phyloP scores from a whole-genome alignment of 1,140 invertebrate genomes.

The Tribolium madens region DNA sequence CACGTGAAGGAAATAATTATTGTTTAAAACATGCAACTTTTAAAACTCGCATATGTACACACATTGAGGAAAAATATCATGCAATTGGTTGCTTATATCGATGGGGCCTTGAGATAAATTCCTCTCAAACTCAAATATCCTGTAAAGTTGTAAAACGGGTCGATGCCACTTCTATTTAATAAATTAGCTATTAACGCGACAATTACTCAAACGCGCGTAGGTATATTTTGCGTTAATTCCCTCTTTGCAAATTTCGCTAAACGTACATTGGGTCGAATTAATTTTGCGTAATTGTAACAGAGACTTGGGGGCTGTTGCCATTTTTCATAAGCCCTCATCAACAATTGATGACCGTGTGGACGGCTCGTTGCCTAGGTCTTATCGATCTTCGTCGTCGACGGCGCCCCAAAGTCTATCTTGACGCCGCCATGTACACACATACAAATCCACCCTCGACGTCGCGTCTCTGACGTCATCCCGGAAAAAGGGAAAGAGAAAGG shows the following conservation, averaged over 20 bases:
- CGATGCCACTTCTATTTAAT: background rate
- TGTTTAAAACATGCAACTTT: background rate
- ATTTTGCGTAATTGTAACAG: background rate
- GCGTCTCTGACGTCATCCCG: conserved; percentile 44
- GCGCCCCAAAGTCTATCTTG: conserved; percentile 45
- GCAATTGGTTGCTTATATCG: background rate
- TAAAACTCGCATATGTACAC: background rate
- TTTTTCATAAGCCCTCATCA: conserved; percentile 43
- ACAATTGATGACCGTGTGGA: conserved; percentile 48
- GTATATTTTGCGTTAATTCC: background rate
- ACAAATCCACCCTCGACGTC: conserved; percentile 30
- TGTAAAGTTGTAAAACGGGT: background rate
- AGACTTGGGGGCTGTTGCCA: background rate
- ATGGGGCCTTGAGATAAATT: background rate
- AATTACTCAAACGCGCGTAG: background rate
- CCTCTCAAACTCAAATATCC: background rate
- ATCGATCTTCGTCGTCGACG: conserved; percentile 47
- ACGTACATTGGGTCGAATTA: background rate
- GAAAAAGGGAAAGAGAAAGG: conserved; percentile 46
- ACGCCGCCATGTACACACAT: conserved; percentile 8
- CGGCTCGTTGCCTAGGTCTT: conserved; percentile 50
- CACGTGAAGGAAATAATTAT: background rate
- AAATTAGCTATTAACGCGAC: conserved; percentile 23
- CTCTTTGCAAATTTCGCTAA: conserved; percentile 2
- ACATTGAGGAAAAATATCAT: background rate